Percentiles rank a stretch among this genome's conserved stretches.
Evolutionary conservation across 2,113 vertebrate species (phyloP).

Genomic region (Ramphastos sulfuratus): DNA sequence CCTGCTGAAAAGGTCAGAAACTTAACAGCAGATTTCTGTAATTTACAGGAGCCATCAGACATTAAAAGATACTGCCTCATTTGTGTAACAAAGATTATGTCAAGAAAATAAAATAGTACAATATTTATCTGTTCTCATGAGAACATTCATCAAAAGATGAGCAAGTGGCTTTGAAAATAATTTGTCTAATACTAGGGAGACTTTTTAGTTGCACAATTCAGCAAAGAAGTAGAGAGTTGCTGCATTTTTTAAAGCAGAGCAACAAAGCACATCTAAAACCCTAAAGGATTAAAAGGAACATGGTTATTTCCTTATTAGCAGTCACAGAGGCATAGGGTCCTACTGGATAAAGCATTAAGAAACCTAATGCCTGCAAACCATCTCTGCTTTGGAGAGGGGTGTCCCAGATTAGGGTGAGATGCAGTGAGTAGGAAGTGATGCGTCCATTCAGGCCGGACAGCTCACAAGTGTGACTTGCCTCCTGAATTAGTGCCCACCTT

Average conservation of each 20-base stretch:
- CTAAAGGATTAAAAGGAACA: background rate
- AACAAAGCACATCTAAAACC: background rate
- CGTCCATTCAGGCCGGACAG: background rate
- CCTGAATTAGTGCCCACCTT: background rate
- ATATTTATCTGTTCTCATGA: constrained; percentile 47
- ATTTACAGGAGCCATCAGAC: constrained; percentile 9
- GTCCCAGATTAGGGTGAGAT: background rate
- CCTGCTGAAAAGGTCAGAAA: constrained; percentile 45
- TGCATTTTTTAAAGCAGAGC: background rate
- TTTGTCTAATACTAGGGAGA: background rate
- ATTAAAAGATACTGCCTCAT: constrained; percentile 35
- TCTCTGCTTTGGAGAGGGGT: background rate
- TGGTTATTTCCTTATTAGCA: background rate
- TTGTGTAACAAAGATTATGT: constrained; percentile 51
- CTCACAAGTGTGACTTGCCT: rapidly evolving
- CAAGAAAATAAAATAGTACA: constrained; percentile 52
- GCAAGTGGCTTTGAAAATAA: background rate
- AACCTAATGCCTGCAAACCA: background rate
- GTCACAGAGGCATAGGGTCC: background rate
- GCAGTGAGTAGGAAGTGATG: background rate
- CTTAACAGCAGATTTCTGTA: constrained; percentile 27
- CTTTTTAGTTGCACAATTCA: background rate
- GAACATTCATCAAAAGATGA: constrained; percentile 34
- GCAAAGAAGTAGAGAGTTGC: background rate
- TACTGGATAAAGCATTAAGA: background rate